phyloP scores from a whole-genome alignment of 2,113 vertebrate genomes.

The Bos taurus region DNA sequence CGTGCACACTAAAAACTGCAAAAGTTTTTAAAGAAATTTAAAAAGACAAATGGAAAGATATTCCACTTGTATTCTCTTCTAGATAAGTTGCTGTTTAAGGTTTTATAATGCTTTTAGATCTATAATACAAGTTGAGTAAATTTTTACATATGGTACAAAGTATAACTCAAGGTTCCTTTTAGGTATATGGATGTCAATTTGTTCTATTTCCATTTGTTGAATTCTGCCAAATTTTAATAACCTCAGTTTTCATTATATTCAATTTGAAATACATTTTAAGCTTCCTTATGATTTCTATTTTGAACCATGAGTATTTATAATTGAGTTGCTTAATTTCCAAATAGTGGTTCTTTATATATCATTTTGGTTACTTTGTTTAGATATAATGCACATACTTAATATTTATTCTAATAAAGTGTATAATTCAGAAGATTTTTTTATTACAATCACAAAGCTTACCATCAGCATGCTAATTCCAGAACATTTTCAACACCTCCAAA shows the following conservation, averaged over 20 bases:
- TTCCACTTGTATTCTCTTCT: neutral
- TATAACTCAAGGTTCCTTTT: neutral
- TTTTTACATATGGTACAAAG: neutral
- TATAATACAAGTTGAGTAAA: neutral
- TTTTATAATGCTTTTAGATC: neutral
- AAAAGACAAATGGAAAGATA: neutral
- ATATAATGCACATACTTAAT: neutral
- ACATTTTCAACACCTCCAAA: neutral
- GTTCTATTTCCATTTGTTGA: neutral
- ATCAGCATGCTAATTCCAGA: neutral
- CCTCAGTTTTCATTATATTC: neutral
- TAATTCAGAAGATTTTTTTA: neutral
- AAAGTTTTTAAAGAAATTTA: neutral
- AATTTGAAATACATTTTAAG: neutral
- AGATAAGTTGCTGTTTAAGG: neutral
- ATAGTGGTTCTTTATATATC: neutral
- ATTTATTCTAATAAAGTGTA: neutral
- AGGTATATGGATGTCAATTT: neutral
- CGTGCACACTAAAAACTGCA: neutral
- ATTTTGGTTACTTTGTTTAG: neutral
- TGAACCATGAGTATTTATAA: neutral
- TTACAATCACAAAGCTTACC: neutral
- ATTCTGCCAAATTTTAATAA: neutral
- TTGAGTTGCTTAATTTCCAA: neutral
- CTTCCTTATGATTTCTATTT: neutral